Evolutionary conservation across 2,888 invertebrate species (phyloP).

Genomic region (Drepana falcataria): DNA sequence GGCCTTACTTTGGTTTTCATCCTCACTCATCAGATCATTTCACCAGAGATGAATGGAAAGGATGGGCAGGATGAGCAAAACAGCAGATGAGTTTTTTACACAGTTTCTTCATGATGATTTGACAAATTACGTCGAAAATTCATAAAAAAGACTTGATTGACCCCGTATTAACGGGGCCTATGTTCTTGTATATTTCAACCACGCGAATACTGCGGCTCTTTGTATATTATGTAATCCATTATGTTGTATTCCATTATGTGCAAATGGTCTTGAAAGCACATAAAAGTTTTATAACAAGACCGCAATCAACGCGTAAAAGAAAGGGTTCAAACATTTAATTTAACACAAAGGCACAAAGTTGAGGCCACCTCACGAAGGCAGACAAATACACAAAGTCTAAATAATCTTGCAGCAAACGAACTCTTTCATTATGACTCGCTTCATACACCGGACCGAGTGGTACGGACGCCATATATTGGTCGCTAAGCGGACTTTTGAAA

Average conservation of each 20-base stretch:
- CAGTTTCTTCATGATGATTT: no score
- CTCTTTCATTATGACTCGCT: conserved; percentile 61
- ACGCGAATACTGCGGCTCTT: no score
- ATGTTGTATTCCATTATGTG: background rate
- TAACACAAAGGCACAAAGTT: conserved; percentile 25
- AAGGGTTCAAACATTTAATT: conserved; percentile 10
- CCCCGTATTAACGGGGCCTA: no score
- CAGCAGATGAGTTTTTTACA: no score
- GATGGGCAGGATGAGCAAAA: no score
- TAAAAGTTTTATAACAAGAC: background rate
- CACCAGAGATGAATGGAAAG: no score
- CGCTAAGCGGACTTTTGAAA: background rate
- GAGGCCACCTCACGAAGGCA: conserved; percentile 31
- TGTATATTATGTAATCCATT: no score
- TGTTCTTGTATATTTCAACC: no score
- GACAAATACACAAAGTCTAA: conserved; percentile 56
- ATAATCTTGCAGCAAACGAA: conserved; percentile 55
- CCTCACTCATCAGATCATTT: no score
- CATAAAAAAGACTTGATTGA: no score
- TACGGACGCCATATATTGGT: conserved; percentile 27
- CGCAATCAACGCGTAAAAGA: conserved; percentile 9
- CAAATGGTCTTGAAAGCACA: background rate
- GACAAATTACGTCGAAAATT: no score
- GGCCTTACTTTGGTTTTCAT: no score
- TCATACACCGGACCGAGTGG: conserved; percentile 45